Evolutionary conservation across 2,113 vertebrate genomes (phyloP).

Genomic region (Danio rerio): DNA sequence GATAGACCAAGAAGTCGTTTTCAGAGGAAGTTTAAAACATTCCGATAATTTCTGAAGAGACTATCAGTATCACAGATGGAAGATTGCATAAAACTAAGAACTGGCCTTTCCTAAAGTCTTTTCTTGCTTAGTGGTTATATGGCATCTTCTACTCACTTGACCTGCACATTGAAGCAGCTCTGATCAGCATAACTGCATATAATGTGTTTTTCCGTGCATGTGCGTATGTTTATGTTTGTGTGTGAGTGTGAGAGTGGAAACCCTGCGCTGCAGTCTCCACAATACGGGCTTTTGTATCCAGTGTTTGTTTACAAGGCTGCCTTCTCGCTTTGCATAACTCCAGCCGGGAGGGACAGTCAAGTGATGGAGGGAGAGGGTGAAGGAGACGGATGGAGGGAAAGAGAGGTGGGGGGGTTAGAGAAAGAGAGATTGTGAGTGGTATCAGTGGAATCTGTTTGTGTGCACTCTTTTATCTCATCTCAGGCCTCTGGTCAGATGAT

Average conservation of each 20-base stretch:
- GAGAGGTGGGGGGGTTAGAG: slow-evolving; percentile 56
- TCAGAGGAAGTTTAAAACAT: slow-evolving; percentile 12
- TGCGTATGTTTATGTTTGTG: slow-evolving; percentile 27
- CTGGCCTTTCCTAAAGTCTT: not conserved
- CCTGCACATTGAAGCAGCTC: not conserved
- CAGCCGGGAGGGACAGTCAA: slow-evolving; percentile 72
- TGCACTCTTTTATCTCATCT: slow-evolving; percentile 69
- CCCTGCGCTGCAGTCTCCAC: slow-evolving; percentile 57
- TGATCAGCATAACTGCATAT: not conserved
- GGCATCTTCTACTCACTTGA: not conserved
- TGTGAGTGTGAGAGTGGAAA: slow-evolving; percentile 33
- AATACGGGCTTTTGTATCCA: slow-evolving; percentile 74
- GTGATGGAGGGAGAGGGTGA: slow-evolving; percentile 65
- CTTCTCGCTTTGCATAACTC: slow-evolving; percentile 78
- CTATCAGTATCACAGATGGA: not conserved
- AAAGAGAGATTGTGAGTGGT: slow-evolving; percentile 67
- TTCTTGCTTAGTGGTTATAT: not conserved
- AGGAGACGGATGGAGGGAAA: slow-evolving; percentile 65
- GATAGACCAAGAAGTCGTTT: not conserved
- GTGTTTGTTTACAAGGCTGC: slow-evolving; percentile 75
- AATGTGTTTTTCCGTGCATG: slow-evolving; percentile 10
- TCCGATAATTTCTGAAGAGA: not conserved
- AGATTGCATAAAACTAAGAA: not conserved
- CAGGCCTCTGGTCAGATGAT: slow-evolving; percentile 62
- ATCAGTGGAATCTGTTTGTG: slow-evolving; percentile 64